These are phyloP conservation scores for Macropodus opercularis DNA, from an alignment of 2,797 vertebrate species.

Conservation along the genomic window DNA sequence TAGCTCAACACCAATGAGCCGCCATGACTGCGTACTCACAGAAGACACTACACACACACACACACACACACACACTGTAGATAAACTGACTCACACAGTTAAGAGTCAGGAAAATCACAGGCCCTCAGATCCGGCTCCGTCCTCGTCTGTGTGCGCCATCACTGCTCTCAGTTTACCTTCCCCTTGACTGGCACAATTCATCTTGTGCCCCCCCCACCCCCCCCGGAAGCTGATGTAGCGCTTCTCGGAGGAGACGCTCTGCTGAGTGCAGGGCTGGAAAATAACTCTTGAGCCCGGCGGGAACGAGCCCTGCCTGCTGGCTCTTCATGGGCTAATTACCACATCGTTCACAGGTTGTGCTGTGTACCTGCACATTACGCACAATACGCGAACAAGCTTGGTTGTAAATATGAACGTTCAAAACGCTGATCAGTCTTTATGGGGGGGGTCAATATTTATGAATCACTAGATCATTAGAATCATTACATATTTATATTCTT, in stretches of 20 bases:
- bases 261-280: constrained; percentile 43
- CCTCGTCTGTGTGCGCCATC: constrained; percentile 47
- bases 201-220: constrained; percentile 50
- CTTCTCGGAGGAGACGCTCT: constrained; percentile 58
- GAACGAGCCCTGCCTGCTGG: constrained; percentile 38
- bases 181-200: constrained; percentile 63
- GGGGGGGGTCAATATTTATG: constrained; percentile 5
- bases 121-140: constrained; percentile 11
- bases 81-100: constrained; percentile 11
- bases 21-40: not conserved
- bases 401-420: not conserved
- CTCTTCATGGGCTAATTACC: constrained; percentile 59
- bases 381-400: not conserved
- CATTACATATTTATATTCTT: not conserved
- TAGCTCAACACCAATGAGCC: constrained; percentile 15
- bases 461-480: constrained; percentile 1
- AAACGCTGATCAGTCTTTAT: not conserved
- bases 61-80: not conserved
- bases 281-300: constrained; percentile 45
- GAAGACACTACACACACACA: constrained; percentile 2
- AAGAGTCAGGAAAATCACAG: constrained; percentile 17
- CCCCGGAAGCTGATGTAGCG: constrained; percentile 66
- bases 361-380: constrained; percentile 4
- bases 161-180: constrained; percentile 70
- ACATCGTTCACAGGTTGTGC: constrained; percentile 8